Base-by-base conservation (phyloP, 2,797 vertebrate species). In the Kryptopterus vitreolus region DNA sequence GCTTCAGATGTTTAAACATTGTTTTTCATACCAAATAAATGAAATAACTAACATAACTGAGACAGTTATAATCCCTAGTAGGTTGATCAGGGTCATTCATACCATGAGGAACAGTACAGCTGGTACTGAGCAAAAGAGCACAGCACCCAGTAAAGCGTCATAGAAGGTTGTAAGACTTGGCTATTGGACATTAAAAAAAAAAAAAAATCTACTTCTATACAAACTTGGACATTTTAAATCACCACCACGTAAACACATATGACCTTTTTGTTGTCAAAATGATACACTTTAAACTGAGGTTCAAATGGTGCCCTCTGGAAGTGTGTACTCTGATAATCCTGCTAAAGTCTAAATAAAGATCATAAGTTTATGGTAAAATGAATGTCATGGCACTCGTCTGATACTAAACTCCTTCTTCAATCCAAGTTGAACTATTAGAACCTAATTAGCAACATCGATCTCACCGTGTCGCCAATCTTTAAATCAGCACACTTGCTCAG, bases 381-480 rank as follows among this genome's bases (percentile, higher is more conserved):
- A 29, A 74, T 59, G 58, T 62, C 22, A 79, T 2, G 3, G 57
- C 46, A 52, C 24, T 53, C 48, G 65, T 24, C 10, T 24, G 35
- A 63, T 31, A 35, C 33, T 58, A 58, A 59, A 65, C 33, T 63
- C 58, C 29, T 52, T 15, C 24, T 24, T 15, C 61, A 65, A 16
- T 26, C 33, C 46, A 55, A 43, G 11, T 4, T 10, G 26, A 43
- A 22, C 15, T 24, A 61, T 11, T 24, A 29, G 22, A 55, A 11
- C 1, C 0, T 5, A 38, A 33, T 22, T 0, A 53, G 26, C 18
- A 31, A 55, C 18, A 62, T 20, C 46, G 43, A 33, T 90, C 97
- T 96, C 87, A 99, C 98, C 0, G 96, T 99, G 88, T 99, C 98
- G 80, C 98, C 97, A 3, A 98, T 98, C 91, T 96, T 98, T 85